Evolutionary conservation across 1,140 invertebrate genomes (phyloP), one percentile per base, ranked within the genome.

Genomic region (Dendroctonus ponderosae): DNA sequence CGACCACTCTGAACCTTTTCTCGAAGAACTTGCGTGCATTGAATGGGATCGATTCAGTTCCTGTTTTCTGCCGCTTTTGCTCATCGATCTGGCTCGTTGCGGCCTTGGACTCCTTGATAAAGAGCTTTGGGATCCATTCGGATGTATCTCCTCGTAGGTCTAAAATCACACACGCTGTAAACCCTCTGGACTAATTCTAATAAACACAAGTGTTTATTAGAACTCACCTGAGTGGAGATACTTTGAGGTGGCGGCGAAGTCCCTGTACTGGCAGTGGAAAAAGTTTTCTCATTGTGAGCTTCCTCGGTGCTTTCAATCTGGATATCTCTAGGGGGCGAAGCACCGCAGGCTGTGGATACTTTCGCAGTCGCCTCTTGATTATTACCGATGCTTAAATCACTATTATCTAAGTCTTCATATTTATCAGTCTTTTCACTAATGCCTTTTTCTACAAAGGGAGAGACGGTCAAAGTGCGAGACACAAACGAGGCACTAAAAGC

Each of bases 201-300:
- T 26, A 26, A 1, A 26, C 26, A 26, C 26, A 26, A 26, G 26
- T 26, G 26, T 26, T 26, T 26, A 26, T 26, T 26, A 26, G 3
- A 51, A 69, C 74, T 80, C 85, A 93, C 91, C 85, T 93, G 92
- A 38, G 91, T 93, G 38, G 91, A 91, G 72, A 91, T 91, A 76
- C 83, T 91, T 79, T 93, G 91, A 6, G 91, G 91, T 43, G 91
- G 90, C 56, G 91, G 91, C 14, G 91, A 93, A 15, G 91, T 93
- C 64, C 90, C 91, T 44, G 85, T 90, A 43, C 85, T 85, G 15
- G 74, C 72, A 51, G 74, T 73, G 54, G 67, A 62, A 12, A 63
- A 54, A 72, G 73, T 48, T 69, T 72, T 38, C 66, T 66, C 57
- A 50, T 43, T 44, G n/a, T 67, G 48, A 41, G 8, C 43, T 48